A percentile compares a stretch with the other conserved stretches of the same genome.
phyloP scores from a whole-genome alignment of 2,113 vertebrate species.

The Emydocephalus ijimae region DNA sequence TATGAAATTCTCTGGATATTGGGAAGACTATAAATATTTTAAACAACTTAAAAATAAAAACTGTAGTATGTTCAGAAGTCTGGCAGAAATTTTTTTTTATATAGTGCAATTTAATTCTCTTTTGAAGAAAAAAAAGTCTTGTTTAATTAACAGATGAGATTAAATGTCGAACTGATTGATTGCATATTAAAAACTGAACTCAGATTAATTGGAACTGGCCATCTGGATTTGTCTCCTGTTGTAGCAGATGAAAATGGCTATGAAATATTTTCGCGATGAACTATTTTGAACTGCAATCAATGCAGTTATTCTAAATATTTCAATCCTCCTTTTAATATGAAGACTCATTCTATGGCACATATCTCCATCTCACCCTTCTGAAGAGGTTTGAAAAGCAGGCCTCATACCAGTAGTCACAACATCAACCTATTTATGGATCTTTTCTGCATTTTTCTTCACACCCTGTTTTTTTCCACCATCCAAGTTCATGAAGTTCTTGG shows the following conservation, averaged over 20 bases:
- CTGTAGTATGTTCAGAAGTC: background rate
- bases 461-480: background rate
- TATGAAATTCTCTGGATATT: background rate
- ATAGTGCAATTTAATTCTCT: background rate
- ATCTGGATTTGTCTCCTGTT: background rate
- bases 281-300: background rate
- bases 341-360: background rate
- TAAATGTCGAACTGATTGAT: background rate
- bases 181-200: slow-evolving; percentile 2
- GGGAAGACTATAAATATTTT: background rate
- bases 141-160: background rate
- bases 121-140: background rate
- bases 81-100: background rate
- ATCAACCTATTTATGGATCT: background rate
- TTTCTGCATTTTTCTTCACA: background rate
- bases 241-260: background rate
- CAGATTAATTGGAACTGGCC: background rate
- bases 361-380: background rate
- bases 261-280: background rate
- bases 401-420: background rate
- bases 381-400: background rate
- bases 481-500: background rate
- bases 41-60: background rate
- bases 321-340: background rate
- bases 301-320: background rate